A percentile compares a stretch with the other conserved stretches of the same genome.
These are phyloP conservation scores for Rhaphigaster nebulosa DNA, from an alignment of 2,888 invertebrate genomes.

Conservation along the genomic window DNA sequence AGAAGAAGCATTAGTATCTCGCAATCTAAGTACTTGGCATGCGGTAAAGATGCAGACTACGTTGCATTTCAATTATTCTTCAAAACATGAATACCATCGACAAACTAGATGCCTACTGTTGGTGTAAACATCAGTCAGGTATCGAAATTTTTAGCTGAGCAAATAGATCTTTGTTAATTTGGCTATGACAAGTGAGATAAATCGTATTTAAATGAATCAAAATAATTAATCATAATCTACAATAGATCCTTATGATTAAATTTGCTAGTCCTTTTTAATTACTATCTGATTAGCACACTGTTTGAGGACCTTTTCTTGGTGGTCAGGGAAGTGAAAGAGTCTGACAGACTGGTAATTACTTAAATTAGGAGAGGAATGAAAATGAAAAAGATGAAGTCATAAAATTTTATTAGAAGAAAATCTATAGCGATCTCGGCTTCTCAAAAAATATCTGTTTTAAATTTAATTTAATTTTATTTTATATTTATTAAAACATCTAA, in stretches of 20 bases:
- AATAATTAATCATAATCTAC: not conserved
- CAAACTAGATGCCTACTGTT: not conserved
- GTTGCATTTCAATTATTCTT: constrained; percentile 21
- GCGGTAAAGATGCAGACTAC: not conserved
- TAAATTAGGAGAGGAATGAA: too few relatives aligned
- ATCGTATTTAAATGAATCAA: not conserved
- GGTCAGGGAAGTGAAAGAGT: not conserved
- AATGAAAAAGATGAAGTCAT: too few relatives aligned
- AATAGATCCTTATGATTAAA: not conserved
- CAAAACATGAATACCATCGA: constrained; percentile 1
- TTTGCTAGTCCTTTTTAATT: not conserved
- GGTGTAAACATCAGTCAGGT: not conserved
- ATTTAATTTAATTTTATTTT: too few relatives aligned
- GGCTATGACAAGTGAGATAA: not conserved
- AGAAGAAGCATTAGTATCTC: not conserved
- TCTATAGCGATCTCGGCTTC: too few relatives aligned
- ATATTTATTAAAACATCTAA: too few relatives aligned
- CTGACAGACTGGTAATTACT: too few relatives aligned
- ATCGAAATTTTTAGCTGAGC: not conserved
- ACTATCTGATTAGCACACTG: not conserved
- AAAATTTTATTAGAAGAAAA: too few relatives aligned
- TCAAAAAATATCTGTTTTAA: too few relatives aligned
- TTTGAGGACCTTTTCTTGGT: not conserved
- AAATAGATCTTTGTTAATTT: not conserved
- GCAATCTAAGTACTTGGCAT: constrained; percentile 5